These are phyloP conservation scores for Myotis yumanensis DNA, from an alignment of 2,113 vertebrate species.

Conservation along the genomic window DNA sequence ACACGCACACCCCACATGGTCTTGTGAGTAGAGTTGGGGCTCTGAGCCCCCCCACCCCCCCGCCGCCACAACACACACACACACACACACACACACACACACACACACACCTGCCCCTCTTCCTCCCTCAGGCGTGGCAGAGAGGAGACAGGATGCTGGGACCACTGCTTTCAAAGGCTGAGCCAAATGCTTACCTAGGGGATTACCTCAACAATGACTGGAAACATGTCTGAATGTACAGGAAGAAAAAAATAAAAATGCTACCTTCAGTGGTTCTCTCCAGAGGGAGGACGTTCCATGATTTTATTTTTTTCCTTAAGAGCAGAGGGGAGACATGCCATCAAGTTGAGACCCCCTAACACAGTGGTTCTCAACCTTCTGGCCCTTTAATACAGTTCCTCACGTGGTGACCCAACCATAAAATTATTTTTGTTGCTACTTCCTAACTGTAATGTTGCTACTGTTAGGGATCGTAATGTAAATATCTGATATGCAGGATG, in stretches of 20 bases:
- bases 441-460: too few species aligned
- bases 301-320: background rate
- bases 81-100: rapidly evolving
- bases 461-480: too few species aligned
- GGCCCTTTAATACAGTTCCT: too few species aligned
- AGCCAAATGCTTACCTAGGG: background rate
- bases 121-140: background rate
- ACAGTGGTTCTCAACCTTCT: too few species aligned
- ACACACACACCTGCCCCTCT: background rate
- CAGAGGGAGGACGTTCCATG: background rate
- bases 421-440: too few species aligned
- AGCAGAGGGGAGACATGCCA: background rate
- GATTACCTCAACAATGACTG: background rate
- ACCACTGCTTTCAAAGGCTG: slow-evolving; percentile 4
- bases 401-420: too few species aligned
- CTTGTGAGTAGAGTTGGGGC: background rate
- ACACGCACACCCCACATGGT: rapidly evolving
- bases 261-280: background rate
- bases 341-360: background rate
- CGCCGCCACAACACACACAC: too few species aligned
- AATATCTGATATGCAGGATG: too few species aligned
- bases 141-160: background rate
- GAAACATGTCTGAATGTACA: slow-evolving; percentile 18
- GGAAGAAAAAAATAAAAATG: background rate
- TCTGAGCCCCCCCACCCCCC: background rate